phyloP scores from a whole-genome alignment of 2,797 vertebrate genomes.

The Garrulus glandarius region DNA sequence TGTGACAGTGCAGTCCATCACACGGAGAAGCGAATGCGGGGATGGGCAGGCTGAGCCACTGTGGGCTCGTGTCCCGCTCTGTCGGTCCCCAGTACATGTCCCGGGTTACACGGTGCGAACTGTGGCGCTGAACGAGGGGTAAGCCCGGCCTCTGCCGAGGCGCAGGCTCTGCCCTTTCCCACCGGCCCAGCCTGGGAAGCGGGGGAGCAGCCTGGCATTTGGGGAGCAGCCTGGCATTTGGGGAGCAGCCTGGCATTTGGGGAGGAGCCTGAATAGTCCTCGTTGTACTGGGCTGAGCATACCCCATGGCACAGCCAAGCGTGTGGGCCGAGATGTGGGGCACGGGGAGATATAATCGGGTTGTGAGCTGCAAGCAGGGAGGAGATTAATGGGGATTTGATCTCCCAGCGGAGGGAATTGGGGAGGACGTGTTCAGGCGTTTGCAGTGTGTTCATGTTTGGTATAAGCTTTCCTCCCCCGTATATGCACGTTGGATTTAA shows the following conservation, averaged over 20 bases:
- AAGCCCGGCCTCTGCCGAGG: neutral
- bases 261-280: too few species aligned
- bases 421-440: neutral
- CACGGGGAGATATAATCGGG: fast-evolving
- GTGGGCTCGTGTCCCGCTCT: fast-evolving
- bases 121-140: fast-evolving
- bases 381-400: neutral
- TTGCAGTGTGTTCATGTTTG: neutral
- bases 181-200: neutral
- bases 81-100: fast-evolving
- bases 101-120: fast-evolving
- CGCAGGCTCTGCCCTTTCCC: too few species aligned
- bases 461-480: neutral
- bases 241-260: too few species aligned
- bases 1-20: fast-evolving
- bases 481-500: neutral
- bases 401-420: neutral
- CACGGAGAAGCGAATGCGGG: fast-evolving
- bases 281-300: fast-evolving
- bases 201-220: neutral
- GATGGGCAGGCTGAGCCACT: fast-evolving
- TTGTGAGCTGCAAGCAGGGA: neutral
- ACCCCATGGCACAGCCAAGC: fast-evolving
- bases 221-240: neutral
- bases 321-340: fast-evolving